phyloP scores from a whole-genome alignment of 2,113 vertebrate species.

The Myrmophylax atrothorax region DNA sequence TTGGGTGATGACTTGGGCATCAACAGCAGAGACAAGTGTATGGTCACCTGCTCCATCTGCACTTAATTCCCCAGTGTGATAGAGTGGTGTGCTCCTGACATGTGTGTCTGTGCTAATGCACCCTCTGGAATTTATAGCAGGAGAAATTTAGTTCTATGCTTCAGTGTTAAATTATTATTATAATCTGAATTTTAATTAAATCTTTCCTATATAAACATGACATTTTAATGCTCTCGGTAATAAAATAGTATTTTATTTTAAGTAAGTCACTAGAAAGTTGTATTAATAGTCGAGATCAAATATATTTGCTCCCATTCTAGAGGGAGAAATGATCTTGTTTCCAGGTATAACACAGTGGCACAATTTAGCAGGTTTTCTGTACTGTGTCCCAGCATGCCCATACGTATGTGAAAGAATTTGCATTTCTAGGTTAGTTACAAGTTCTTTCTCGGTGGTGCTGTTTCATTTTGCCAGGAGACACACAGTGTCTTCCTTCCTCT shows the following conservation, averaged over 20 bases:
- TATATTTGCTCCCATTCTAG: background rate
- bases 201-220: constrained; percentile 6
- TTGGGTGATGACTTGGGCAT: background rate
- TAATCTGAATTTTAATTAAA: constrained; percentile 40
- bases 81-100: background rate
- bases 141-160: background rate
- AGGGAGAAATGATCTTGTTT: background rate
- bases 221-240: constrained; percentile 33
- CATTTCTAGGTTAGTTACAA: background rate
- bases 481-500: background rate
- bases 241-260: constrained; percentile 33
- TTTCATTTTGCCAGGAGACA: background rate
- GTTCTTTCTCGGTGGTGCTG: background rate
- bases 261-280: constrained; percentile 13
- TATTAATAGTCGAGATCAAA: background rate
- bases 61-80: background rate
- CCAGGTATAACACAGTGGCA: background rate
- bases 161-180: constrained; percentile 16
- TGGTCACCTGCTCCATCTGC: background rate
- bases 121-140: background rate
- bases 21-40: background rate
- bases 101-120: background rate
- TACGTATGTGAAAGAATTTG: background rate
- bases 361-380: background rate
- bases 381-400: background rate